Conservation (phyloP, 1,140 invertebrate species). For the Plutomurus gul region DNA sequence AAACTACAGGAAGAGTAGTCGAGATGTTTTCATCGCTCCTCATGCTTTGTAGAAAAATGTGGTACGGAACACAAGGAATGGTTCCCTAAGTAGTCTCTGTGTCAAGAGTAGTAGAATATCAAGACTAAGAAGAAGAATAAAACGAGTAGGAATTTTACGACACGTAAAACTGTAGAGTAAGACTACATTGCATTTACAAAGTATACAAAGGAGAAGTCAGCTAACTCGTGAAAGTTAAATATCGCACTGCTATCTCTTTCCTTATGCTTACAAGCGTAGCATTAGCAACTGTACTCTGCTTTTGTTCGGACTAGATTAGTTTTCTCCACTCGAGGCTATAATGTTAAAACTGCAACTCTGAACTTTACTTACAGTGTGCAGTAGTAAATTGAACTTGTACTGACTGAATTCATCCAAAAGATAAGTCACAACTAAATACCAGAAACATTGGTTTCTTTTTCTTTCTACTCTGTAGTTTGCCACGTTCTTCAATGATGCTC, state of each 20-base stretch:
- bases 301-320: not conserved
- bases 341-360: not conserved
- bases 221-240: not conserved
- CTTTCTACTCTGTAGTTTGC: not conserved
- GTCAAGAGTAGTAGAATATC: too few relatives aligned
- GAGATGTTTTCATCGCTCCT: too few relatives aligned
- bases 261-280: too few relatives aligned
- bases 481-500: not conserved
- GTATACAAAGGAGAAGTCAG: too few relatives aligned
- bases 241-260: not conserved
- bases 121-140: too few relatives aligned
- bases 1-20: too few relatives aligned
- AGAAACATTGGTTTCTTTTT: not conserved
- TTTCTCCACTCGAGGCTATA: not conserved
- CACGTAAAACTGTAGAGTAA: too few relatives aligned
- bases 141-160: too few relatives aligned
- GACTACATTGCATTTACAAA: not conserved
- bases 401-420: not conserved
- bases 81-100: too few relatives aligned
- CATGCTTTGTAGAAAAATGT: too few relatives aligned
- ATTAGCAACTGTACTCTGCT: too few relatives aligned
- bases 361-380: not conserved
- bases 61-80: too few relatives aligned
- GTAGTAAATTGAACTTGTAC: not conserved
- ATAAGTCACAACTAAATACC: slow-evolving; percentile 5